phyloP scores from a whole-genome alignment of 2,113 vertebrate species.

The Corythaixoides concolor region DNA sequence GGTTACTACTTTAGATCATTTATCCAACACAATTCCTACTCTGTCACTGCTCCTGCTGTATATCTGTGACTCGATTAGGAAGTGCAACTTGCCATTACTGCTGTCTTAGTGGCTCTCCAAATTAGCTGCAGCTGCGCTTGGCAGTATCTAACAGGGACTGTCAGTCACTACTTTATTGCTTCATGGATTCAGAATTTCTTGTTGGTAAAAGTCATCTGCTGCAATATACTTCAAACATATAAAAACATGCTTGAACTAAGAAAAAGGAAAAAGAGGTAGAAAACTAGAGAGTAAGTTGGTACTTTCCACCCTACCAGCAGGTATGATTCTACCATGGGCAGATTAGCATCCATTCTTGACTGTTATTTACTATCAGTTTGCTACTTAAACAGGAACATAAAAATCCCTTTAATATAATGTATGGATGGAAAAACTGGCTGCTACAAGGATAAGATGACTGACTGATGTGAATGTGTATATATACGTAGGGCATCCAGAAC shows the following conservation, averaged over 20 bases:
- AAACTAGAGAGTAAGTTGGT: not conserved
- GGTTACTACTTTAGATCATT: not conserved
- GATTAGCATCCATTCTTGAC: not conserved
- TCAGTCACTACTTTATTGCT: not conserved
- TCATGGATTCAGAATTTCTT: not conserved
- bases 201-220: not conserved
- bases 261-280: not conserved
- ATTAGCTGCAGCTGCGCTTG: not conserved
- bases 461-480: not conserved
- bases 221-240: not conserved
- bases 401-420: not conserved
- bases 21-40: not conserved
- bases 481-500: not conserved
- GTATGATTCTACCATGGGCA: not conserved
- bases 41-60: not conserved
- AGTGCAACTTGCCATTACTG: not conserved
- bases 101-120: not conserved
- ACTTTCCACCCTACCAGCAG: not conserved
- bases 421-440: not conserved
- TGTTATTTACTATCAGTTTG: not conserved
- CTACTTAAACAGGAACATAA: not conserved
- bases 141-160: not conserved
- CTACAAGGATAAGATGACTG: not conserved
- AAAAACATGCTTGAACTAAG: not conserved
- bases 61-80: not conserved